A percentile compares a stretch with the other conserved stretches of the same genome.
Evolutionary conservation across 2,113 vertebrate species (phyloP).

Genomic region (Xiphorhynchus elegans): DNA sequence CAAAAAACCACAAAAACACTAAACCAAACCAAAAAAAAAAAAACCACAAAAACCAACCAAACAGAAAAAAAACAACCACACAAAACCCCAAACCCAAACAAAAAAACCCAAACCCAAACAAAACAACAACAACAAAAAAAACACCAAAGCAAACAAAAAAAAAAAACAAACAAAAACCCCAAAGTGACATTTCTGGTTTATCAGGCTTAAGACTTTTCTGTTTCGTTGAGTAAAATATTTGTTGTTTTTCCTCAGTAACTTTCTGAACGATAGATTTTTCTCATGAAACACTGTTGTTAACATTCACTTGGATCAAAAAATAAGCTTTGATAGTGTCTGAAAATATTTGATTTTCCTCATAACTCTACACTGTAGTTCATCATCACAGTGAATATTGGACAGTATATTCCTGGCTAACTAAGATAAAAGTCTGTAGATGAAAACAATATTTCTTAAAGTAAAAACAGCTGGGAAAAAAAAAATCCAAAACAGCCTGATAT

Average conservation of each 20-base stretch:
- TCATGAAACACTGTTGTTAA: not conserved
- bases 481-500: not conserved
- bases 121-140: not conserved
- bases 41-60: too few species aligned
- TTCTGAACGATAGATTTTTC: not conserved
- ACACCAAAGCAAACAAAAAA: too few species aligned
- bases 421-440: not conserved
- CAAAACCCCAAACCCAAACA: too few species aligned
- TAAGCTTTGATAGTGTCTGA: not conserved
- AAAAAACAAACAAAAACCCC: not conserved
- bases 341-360: not conserved
- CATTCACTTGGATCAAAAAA: not conserved
- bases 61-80: too few species aligned
- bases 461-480: not conserved
- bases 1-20: not conserved
- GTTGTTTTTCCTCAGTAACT: not conserved
- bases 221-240: not conserved
- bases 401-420: not conserved
- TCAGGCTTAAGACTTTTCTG: not conserved
- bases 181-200: not conserved
- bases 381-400: not conserved
- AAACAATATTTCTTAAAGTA: not conserved
- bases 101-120: not conserved
- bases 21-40: too few species aligned
- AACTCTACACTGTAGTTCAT: not conserved